Evolutionary conservation across 2,888 invertebrate species (phyloP).

Genomic region (Leptopilina syphax): DNA sequence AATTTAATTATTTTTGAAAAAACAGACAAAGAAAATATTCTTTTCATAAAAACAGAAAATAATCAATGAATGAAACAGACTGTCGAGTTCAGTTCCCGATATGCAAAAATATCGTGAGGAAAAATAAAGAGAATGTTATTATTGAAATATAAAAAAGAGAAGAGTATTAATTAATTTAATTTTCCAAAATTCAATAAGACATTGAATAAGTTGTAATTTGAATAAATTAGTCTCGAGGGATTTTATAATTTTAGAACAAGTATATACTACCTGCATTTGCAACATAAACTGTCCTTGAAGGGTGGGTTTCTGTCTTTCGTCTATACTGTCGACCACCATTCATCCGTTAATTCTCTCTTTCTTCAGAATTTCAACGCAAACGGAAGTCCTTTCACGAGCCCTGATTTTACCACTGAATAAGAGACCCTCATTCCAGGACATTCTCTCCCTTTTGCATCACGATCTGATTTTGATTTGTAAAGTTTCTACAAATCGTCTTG

Average conservation of each 20-base stretch:
- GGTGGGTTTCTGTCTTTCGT: conserved; percentile 47
- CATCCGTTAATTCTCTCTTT: conserved; percentile 71
- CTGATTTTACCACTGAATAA: conserved; percentile 58
- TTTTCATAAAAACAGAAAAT: background rate
- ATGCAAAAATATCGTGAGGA: background rate
- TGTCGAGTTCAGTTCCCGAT: background rate
- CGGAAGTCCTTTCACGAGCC: conserved; percentile 73
- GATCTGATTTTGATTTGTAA: conserved; percentile 31
- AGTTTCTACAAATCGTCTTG: conserved; percentile 29
- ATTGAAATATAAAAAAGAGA: background rate
- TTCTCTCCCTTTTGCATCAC: conserved; percentile 40
- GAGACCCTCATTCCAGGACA: conserved; percentile 45
- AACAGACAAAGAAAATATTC: too few species aligned
- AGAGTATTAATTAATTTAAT: conserved; percentile 50
- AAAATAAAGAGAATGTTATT: background rate
- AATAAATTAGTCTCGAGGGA: conserved; percentile 64
- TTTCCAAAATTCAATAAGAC: conserved; percentile 42
- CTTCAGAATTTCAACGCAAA: conserved; percentile 67
- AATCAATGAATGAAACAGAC: background rate
- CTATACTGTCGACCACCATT: conserved; percentile 53
- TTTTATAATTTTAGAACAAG: conserved; percentile 64
- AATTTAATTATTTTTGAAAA: too few species aligned
- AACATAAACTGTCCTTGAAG: conserved; percentile 39
- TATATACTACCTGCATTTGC: conserved; percentile 47
- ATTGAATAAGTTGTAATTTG: conserved; percentile 52